phyloP scores from a whole-genome alignment of 1,140 invertebrate species.

The Eurosta solidaginis region DNA sequence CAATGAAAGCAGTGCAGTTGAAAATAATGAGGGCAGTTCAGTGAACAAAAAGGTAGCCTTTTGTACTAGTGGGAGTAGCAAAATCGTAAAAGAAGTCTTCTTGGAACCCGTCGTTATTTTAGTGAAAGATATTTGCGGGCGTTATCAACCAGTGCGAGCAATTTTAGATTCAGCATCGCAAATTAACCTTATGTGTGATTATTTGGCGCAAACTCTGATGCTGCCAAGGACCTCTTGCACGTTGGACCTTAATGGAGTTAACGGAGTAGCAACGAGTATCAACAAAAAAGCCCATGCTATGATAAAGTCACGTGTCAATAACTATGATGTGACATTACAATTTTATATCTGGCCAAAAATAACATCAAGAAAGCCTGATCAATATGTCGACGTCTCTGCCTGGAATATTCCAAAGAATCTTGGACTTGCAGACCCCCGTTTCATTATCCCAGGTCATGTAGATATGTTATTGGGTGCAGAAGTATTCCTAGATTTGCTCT shows the following conservation, averaged over 20 bases:
- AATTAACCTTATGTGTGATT: not conserved
- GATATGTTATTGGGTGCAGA: conserved; percentile 2
- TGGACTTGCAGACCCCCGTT: not conserved
- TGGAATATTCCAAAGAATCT: not conserved
- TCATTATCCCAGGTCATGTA: not conserved
- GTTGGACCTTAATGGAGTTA: no score
- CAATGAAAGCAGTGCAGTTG: no score
- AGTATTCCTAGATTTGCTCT: no score
- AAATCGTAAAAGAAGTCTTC: no score
- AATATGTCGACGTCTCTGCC: not conserved
- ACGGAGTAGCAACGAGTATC: not conserved
- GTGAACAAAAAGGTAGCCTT: no score
- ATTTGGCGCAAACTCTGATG: not conserved
- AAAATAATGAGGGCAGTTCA: no score
- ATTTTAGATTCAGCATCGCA: not conserved
- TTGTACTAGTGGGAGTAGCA: no score
- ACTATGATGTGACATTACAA: not conserved
- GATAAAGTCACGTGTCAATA: not conserved
- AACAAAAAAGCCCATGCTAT: not conserved
- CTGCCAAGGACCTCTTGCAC: no score
- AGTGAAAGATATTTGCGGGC: not conserved
- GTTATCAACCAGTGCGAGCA: not conserved
- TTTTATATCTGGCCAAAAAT: not conserved
- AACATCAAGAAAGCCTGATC: not conserved
- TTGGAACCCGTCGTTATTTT: no score